phyloP scores from a whole-genome alignment of 2,888 invertebrate species.

The Automeris io region DNA sequence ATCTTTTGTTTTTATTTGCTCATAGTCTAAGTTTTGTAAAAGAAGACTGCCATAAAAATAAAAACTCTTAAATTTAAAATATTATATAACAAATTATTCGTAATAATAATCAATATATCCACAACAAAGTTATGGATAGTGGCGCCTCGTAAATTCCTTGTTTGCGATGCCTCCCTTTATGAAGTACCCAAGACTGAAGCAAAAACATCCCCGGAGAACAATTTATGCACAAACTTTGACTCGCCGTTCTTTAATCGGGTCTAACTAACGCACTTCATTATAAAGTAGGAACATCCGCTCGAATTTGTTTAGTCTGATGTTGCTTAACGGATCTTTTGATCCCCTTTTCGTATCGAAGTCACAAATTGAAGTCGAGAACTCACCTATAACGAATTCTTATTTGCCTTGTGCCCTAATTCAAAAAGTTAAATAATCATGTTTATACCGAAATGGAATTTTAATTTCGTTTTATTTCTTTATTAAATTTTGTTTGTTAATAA shows the following conservation, averaged over 20 bases:
- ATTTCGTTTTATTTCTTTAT: slow-evolving; percentile 2
- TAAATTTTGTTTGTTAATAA: neutral
- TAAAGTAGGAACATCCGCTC: slow-evolving; percentile 14
- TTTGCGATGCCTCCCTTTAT: slow-evolving; percentile 21
- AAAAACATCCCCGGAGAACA: slow-evolving; percentile 24
- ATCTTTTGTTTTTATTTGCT: no score
- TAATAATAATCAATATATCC: slow-evolving; percentile 13
- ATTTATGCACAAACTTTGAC: slow-evolving; percentile 35
- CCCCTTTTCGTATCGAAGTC: slow-evolving; percentile 4
- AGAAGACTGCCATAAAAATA: no score
- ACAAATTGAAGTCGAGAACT: slow-evolving; percentile 6
- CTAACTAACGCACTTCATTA: slow-evolving; percentile 30
- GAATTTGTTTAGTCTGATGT: slow-evolving; percentile 14
- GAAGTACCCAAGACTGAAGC: slow-evolving; percentile 14
- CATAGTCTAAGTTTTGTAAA: no score
- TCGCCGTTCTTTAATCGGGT: slow-evolving; percentile 17
- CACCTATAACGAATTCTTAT: slow-evolving; percentile 7
- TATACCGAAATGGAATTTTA: neutral
- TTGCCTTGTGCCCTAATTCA: slow-evolving; percentile 3
- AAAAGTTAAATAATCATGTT: slow-evolving; percentile 8
- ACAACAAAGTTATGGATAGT: neutral
- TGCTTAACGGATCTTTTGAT: slow-evolving; percentile 10
- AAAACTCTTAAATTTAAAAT: no score
- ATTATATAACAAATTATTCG: no score
- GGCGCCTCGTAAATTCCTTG: slow-evolving; percentile 22